phyloP scores from a whole-genome alignment of 1,140 invertebrate species.

The Yoshiicerus persimilis region DNA sequence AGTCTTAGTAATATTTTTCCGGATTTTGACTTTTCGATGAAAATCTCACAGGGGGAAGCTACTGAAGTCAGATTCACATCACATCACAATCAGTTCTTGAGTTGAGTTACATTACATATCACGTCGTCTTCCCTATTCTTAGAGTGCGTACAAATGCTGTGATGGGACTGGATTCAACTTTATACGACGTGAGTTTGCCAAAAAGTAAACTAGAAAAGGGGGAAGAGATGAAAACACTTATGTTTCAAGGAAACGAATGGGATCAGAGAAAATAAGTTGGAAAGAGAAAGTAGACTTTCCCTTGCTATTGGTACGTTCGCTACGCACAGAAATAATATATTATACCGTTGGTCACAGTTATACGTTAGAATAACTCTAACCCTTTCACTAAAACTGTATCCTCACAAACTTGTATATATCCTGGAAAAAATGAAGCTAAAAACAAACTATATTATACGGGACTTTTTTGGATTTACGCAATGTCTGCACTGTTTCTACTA shows the following conservation, averaged over 20 bases:
- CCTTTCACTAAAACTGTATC: background rate
- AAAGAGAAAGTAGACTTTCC: background rate
- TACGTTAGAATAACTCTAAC: background rate
- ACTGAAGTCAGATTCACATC: slow-evolving; percentile 19
- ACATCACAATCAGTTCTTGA: slow-evolving; percentile 14
- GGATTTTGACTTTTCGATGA: slow-evolving; percentile 14
- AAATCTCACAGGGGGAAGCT: background rate
- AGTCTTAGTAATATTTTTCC: slow-evolving; percentile 9
- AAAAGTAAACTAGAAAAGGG: slow-evolving; percentile 14
- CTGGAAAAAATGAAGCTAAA: background rate
- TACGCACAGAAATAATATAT: background rate
- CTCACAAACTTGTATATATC: background rate
- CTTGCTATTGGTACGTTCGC: background rate
- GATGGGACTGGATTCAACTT: background rate
- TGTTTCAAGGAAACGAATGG: background rate
- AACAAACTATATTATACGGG: background rate
- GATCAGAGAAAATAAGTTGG: background rate
- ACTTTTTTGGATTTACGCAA: background rate
- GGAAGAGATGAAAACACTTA: slow-evolving; percentile 22
- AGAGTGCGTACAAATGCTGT: background rate
- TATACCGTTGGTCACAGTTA: background rate
- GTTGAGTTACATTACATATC: background rate
- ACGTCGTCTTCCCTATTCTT: background rate
- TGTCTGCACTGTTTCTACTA: background rate
- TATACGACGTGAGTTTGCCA: background rate